phyloP scores from a whole-genome alignment of 1,140 invertebrate species.

The Zaprionus capensis region DNA sequence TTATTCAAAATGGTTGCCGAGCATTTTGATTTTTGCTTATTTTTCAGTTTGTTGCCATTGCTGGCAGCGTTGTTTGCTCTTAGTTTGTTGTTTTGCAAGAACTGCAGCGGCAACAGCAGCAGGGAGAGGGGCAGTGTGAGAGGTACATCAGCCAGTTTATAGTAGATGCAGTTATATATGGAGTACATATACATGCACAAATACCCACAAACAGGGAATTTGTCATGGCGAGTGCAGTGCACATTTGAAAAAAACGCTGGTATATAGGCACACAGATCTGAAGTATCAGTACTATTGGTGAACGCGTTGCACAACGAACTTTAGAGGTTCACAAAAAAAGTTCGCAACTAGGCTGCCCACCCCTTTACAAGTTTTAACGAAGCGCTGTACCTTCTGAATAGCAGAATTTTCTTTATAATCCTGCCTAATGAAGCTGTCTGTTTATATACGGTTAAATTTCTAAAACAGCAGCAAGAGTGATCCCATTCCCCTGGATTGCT shows the following conservation, averaged over 20 bases:
- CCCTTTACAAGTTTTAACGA: neutral
- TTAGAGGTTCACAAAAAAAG: neutral
- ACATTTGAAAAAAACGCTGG: constrained; percentile 3
- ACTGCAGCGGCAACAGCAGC: constrained; percentile 43
- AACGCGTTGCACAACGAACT: neutral
- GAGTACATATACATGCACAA: constrained; percentile 19
- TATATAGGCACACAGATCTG: neutral
- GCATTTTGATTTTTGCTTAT: constrained; percentile 71
- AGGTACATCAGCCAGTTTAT: neutral
- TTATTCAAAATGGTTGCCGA: constrained; percentile 82
- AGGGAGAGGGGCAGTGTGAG: neutral
- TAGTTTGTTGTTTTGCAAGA: constrained; percentile 65
- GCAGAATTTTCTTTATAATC: too few relatives aligned
- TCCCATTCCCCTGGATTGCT: neutral
- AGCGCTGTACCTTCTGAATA: too few relatives aligned
- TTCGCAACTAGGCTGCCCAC: neutral
- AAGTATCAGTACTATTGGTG: neutral
- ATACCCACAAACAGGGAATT: constrained; percentile 22
- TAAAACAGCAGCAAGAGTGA: neutral
- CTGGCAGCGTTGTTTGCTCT: constrained; percentile 64
- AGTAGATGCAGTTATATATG: constrained; percentile 47
- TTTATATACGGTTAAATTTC: neutral
- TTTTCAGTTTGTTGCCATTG: constrained; percentile 73
- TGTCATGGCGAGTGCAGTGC: constrained; percentile 13
- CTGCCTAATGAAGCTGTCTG: too few relatives aligned